phyloP scores from a whole-genome alignment of 92 coral and sea anemone species.

The Siderastrea siderea region DNA sequence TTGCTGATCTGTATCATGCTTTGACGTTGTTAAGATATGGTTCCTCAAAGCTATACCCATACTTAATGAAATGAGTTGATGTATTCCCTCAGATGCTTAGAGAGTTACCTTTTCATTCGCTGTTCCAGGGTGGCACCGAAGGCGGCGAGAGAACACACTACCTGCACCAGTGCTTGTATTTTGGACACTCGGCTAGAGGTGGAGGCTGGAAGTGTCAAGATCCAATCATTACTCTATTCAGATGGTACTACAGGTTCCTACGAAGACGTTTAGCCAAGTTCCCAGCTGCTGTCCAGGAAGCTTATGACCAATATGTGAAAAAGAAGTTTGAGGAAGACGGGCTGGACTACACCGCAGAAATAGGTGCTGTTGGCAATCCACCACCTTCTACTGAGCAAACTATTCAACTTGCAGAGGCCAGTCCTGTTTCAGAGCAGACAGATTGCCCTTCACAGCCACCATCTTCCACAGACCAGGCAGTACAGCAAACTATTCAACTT shows the following conservation, averaged over 20 bases:
- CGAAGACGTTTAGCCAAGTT: slow-evolving; percentile 22
- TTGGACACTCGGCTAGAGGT: slow-evolving; percentile 49
- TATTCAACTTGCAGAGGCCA: slow-evolving; percentile 9
- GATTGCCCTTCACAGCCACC: slow-evolving; percentile 15
- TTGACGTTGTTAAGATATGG: slow-evolving; percentile 21
- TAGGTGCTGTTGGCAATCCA: slow-evolving; percentile 18
- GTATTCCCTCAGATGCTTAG: slow-evolving; percentile 43
- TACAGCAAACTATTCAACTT: slow-evolving; percentile 3
- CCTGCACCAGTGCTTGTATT: slow-evolving; percentile 54
- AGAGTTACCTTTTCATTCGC: slow-evolving; percentile 45
- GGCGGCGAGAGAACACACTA: slow-evolving; percentile 59
- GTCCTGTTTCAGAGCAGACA: slow-evolving; percentile 42
- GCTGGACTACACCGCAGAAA: slow-evolving; percentile 28
- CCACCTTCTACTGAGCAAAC: slow-evolving; percentile 4
- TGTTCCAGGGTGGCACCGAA: slow-evolving; percentile 57
- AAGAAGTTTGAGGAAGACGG: slow-evolving; percentile 34
- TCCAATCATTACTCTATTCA: background rate
- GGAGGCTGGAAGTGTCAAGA: slow-evolving; percentile 53
- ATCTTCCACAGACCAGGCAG: too few species aligned
- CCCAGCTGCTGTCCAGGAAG: slow-evolving; percentile 34
- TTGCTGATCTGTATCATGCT: slow-evolving; percentile 52
- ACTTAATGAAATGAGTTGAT: slow-evolving; percentile 50
- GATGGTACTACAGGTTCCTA: background rate
- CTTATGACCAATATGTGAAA: slow-evolving; percentile 30
- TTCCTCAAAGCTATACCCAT: background rate